Base-by-base conservation (phyloP, 1,140 invertebrate species). In the Caenorhabditis tropicalis region DNA sequence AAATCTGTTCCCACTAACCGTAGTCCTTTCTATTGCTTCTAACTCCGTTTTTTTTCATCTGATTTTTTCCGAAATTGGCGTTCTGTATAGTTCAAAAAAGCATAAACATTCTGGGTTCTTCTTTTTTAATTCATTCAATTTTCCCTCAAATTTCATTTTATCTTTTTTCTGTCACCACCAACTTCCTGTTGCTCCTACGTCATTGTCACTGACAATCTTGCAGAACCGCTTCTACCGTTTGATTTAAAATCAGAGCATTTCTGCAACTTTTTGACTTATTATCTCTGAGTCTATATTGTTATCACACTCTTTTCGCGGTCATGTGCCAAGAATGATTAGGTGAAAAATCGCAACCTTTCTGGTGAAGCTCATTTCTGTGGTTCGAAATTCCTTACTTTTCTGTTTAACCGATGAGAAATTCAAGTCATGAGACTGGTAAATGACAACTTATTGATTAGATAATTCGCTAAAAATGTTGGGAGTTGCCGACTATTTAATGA, bases 131-230 rank as follows among this genome's bases (percentile, higher is more conserved):
- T 6, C 58, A 36, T 46, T 58, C 53, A 24, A 58, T 27, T 58
- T 74, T 46, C n/a, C 29, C 36, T 46, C 27, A 43, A 27, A 12
- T 74, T 10, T n/a, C 6, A 6, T 74, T 74, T 43, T 16, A 5
- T 21, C 7, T 74, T 43, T 43, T 43, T n/a, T 36, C 24, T n/a
- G 4, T 74, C n/a, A 7, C 39, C 39, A 43, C 39, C 12, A 5
- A 74, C 65, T 46, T 74, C 36, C 65, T 39, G 36, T 46, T 21
- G 33, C 12, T 74, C 10, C 29, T 74, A 74, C 65, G 65, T 74
- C 65, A 74, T 24, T 74, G 65, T 43, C 65, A 74, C 65, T 74
- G 65, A 43, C 65, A 74, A 74, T n/a, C 27, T 74, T 74, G 65
- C 65, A 74, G 36, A 74, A 74, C 19, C 65, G 36, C 9, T 74